phyloP scores from a whole-genome alignment of 2,888 invertebrate genomes.

The Anthrax anthrax region DNA sequence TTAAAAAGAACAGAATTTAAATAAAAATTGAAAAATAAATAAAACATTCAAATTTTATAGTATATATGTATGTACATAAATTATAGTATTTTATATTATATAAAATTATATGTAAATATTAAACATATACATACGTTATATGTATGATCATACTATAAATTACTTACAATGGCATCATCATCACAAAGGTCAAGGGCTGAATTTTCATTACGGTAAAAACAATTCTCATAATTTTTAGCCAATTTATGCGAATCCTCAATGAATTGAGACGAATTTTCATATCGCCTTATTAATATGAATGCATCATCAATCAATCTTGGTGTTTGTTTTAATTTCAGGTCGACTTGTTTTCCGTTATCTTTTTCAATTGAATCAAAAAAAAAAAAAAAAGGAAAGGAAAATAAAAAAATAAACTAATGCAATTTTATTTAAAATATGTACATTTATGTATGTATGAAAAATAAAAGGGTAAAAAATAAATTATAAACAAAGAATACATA shows the following conservation, averaged over 20 bases:
- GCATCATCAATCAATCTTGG: conserved; percentile 33
- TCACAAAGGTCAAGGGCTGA: conserved; percentile 35
- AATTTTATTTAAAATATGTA: not conserved
- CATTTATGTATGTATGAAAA: no score
- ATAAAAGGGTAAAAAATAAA: no score
- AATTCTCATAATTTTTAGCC: conserved; percentile 27
- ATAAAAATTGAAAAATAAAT: no score
- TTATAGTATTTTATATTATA: no score
- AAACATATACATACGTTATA: no score
- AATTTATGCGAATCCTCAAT: conserved; percentile 30
- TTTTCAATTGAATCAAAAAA: not conserved
- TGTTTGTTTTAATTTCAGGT: conserved; percentile 24
- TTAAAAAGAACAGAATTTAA: no score
- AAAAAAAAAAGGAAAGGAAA: not conserved
- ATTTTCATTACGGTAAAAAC: conserved; percentile 32
- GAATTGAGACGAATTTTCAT: conserved; percentile 30
- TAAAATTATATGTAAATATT: no score
- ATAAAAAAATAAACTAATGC: not conserved
- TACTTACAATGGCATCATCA: conserved; percentile 28
- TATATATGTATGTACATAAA: no score
- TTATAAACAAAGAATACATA: no score
- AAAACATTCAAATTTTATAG: no score
- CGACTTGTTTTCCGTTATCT: conserved; percentile 13
- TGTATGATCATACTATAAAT: no score
- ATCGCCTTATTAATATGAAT: conserved; percentile 33